Evolutionary conservation across 2,888 invertebrate species (phyloP), one percentile per base, ranked within the genome.

Genomic region (Cremastinae sp.): DNA sequence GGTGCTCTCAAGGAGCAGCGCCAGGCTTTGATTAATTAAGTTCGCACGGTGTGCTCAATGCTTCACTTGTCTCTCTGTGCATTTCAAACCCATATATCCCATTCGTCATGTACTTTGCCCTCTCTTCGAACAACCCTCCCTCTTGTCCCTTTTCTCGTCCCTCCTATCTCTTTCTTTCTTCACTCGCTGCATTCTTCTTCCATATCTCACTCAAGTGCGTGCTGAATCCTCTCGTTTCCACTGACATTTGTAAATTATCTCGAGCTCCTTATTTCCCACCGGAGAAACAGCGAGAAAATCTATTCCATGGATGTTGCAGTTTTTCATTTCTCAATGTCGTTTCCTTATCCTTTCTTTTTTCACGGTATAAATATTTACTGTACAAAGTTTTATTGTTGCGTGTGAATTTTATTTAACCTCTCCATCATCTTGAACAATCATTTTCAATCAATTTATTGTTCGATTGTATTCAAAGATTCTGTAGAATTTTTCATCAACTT

Each of bases 21-120:
- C 72, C 68, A 51, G 72, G 76, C 73, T 76, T 73, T 76, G 76
- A 76, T 76, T 76, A 76, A 76, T 73, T 58, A 73, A 76, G 76
- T 73, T 75, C 58, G 35, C 64, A 72, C 72, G 64, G 47, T 53
- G 39, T 64, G 62, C 39, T 64, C 55, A 59, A 59, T 76, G 72
- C 76, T 64, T 39, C 51, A 18, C 64, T 72, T 69, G 68, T 69
- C 68, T 76, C 61, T 14, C 68, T 49, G 53, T 14, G 49, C 35
- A 64, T 59, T 64, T 69, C 75, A 58, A 61, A 64, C 64, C 18
- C 64, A 58, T 53, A n/a, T n/a, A 68, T 65, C 41, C 64, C 68
- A 76, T 73, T 76, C 69, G 76, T 73, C 69, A 69, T 76, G 43
- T 35, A 55, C 55, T 45, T 55, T 55, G 7, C 28, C 18, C 65